Conservation (phyloP, 2,888 invertebrate genomes). For the Sinodicranocentrus sp. region DNA sequence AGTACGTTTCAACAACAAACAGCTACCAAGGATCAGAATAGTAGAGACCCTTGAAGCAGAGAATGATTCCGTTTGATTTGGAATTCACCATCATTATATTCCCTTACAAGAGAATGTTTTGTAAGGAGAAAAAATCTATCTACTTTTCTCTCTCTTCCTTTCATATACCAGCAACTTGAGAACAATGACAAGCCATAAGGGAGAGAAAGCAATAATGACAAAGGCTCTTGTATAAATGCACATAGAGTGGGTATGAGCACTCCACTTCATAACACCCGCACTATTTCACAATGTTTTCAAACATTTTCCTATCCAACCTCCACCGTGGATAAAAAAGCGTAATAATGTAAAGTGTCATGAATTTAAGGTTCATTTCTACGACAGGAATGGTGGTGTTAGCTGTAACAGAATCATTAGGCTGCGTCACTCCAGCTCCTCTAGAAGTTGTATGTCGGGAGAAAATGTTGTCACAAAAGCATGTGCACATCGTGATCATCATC, state of each 20-base stretch:
- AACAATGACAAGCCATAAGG: too few species aligned
- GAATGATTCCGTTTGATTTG: too few species aligned
- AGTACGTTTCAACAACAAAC: too few species aligned
- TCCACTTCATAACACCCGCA: slow-evolving; percentile 20
- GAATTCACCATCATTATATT: neutral
- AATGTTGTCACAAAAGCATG: slow-evolving; percentile 24
- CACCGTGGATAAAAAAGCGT: neutral
- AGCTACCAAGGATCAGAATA: too few species aligned
- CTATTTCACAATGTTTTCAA: slow-evolving; percentile 5
- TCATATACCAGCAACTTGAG: too few species aligned
- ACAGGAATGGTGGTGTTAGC: slow-evolving; percentile 19
- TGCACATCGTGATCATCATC: slow-evolving; percentile 31
- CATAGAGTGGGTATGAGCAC: neutral
- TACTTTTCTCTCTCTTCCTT: too few species aligned
- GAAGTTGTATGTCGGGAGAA: neutral
- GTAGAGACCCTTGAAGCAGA: too few species aligned
- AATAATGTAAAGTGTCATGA: slow-evolving; percentile 27
- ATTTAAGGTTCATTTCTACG: slow-evolving; percentile 42
- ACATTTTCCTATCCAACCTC: too few species aligned
- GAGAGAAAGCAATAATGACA: too few species aligned
- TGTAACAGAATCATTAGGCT: slow-evolving; percentile 28
- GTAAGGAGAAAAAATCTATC: neutral
- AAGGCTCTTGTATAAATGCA: too few species aligned
- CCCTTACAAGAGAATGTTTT: neutral
- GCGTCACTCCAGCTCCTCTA: too few species aligned